These are phyloP conservation scores for Trachythela sp. DNA, from an alignment of 64 coral and sea anemone genomes.

Conservation along the genomic window DNA sequence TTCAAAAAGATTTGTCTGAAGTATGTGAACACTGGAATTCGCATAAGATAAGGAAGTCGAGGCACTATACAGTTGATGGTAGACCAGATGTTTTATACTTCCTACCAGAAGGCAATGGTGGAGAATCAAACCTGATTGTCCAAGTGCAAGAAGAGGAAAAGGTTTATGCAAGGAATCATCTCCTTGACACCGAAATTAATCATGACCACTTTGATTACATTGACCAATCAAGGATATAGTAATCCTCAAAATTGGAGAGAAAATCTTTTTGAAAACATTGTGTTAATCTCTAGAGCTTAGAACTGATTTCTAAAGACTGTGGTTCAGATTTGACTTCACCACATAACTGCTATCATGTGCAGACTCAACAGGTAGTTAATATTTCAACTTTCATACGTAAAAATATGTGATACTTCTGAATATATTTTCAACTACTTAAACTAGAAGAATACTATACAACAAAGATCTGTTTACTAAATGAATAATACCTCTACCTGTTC, in stretches of 20 bases:
- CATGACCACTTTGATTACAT: constrained; percentile 37
- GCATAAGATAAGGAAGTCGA: constrained; percentile 47
- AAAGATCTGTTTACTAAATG: no score
- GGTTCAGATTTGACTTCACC: no score
- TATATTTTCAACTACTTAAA: background rate
- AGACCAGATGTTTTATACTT: constrained; percentile 57
- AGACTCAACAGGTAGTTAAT: no score
- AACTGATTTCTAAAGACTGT: background rate
- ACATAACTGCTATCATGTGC: no score
- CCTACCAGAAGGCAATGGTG: constrained; percentile 49
- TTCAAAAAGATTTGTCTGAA: constrained; percentile 37
- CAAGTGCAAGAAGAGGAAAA: constrained; percentile 37
- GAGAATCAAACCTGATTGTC: constrained; percentile 21
- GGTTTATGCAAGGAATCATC: constrained; percentile 28
- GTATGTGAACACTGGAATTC: constrained; percentile 60
- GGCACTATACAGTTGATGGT: constrained; percentile 49
- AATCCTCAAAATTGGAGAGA: constrained; percentile 33
- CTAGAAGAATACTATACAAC: no score
- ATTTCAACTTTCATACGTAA: no score
- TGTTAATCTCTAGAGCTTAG: background rate
- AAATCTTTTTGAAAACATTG: background rate
- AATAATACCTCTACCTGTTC: no score
- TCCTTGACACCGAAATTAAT: background rate
- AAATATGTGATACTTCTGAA: background rate
- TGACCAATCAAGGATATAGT: constrained; percentile 32